phyloP scores from a whole-genome alignment of 2,797 vertebrate genomes.

The Valencia hispanica region DNA sequence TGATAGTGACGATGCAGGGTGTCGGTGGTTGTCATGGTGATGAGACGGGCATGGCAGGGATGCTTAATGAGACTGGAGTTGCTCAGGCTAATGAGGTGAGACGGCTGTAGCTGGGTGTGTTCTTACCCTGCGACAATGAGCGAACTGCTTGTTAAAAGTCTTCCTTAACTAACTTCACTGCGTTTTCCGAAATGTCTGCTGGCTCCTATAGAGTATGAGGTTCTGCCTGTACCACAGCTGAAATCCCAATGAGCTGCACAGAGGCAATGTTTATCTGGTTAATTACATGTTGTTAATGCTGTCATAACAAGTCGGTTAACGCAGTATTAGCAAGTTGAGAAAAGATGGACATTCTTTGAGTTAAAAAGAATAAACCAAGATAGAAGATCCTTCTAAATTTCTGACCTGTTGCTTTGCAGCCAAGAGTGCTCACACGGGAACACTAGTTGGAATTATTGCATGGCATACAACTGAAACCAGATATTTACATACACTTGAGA shows the following conservation, averaged over 20 bases:
- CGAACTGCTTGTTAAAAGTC: constrained; percentile 49
- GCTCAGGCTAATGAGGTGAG: constrained; percentile 57
- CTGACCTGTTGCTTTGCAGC: constrained; percentile 17
- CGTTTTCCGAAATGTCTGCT: constrained; percentile 7
- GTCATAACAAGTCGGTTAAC: constrained; percentile 23
- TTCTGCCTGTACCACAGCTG: constrained; percentile 23
- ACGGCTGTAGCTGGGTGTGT: constrained; percentile 39
- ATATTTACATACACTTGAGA: too few species aligned
- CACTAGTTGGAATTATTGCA: neutral
- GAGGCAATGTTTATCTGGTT: constrained; percentile 3
- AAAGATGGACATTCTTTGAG: constrained; percentile 12
- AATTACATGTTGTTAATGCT: constrained; percentile 10
- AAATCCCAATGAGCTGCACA: constrained; percentile 27
- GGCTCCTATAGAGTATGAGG: constrained; percentile 22
- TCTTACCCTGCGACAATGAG: constrained; percentile 33
- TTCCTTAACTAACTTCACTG: constrained; percentile 33
- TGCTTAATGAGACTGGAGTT: constrained; percentile 65
- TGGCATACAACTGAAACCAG: too few species aligned
- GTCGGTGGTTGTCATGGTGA: constrained; percentile 62
- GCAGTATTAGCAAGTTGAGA: constrained; percentile 5
- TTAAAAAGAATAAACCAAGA: neutral
- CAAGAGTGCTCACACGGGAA: neutral
- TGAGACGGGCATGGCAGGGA: constrained; percentile 36
- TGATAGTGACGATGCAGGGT: constrained; percentile 49
- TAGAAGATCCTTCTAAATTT: neutral